Percentiles rank a stretch among this genome's conserved stretches.
Evolutionary conservation across 2,113 vertebrate species (phyloP).

Genomic region (Albula glossodonta): DNA sequence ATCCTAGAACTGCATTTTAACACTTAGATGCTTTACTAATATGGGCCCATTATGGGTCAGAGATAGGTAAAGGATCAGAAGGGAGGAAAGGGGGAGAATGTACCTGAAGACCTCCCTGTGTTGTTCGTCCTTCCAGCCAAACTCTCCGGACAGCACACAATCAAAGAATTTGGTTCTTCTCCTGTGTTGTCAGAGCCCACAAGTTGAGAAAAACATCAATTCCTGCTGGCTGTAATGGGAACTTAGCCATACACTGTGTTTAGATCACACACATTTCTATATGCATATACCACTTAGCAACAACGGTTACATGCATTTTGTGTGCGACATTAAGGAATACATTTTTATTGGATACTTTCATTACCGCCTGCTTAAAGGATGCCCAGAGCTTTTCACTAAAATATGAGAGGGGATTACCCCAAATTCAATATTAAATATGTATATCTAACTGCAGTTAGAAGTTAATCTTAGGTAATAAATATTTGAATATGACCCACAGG

Average conservation of each 20-base stretch:
- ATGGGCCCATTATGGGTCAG: no score
- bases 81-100: neutral
- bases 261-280: no score
- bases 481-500: neutral
- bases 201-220: conserved; percentile 35
- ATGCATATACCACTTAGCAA: no score
- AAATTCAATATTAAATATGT: neutral
- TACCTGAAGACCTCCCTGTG: conserved; percentile 71
- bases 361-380: no score
- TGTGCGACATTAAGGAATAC: neutral
- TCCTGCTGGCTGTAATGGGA: neutral
- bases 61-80: neutral
- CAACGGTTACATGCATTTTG: neutral
- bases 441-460: neutral
- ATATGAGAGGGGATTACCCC: neutral
- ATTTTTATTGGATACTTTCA: neutral
- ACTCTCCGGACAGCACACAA: conserved; percentile 64
- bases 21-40: no score
- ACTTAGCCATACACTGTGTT: neutral
- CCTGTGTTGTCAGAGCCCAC: conserved; percentile 46
- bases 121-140: conserved; percentile 69
- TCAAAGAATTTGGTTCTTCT: conserved; percentile 72
- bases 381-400: neutral
- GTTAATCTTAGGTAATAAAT: neutral
- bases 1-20: no score